Percentiles rank a stretch among this genome's conserved stretches.
phyloP scores from a whole-genome alignment of 1,140 invertebrate genomes.

The Asbolus verrucosus region DNA sequence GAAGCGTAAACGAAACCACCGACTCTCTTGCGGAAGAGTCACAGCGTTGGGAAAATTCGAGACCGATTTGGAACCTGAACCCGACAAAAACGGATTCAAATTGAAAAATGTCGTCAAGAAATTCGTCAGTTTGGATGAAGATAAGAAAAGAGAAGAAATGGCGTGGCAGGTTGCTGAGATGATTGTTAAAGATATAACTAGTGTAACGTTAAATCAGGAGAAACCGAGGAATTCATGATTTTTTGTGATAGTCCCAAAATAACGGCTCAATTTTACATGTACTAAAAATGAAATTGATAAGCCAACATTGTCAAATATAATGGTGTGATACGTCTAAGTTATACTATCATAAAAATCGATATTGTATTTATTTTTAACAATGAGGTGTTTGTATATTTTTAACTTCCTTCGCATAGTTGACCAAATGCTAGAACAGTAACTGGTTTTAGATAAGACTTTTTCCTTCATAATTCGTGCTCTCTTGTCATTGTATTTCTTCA shows the following conservation, averaged over 20 bases:
- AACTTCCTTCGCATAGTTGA: too few species aligned
- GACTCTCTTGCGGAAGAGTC: conserved; percentile 85
- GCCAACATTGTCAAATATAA: too few species aligned
- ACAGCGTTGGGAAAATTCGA: conserved; percentile 89
- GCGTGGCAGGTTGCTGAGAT: conserved; percentile 95
- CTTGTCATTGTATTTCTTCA: too few species aligned
- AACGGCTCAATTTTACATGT: too few species aligned
- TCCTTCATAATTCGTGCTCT: too few species aligned
- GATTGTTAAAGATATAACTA: conserved; percentile 93
- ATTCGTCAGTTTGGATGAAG: conserved; percentile 83
- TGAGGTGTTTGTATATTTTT: too few species aligned
- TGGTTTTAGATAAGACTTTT: too few species aligned
- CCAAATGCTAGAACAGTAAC: too few species aligned
- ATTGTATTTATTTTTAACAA: too few species aligned
- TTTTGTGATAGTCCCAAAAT: conserved; percentile 18
- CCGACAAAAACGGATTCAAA: conserved; percentile 74
- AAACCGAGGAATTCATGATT: conserved; percentile 17
- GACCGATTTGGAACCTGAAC: conserved; percentile 89
- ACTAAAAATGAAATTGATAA: neutral
- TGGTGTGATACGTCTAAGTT: too few species aligned
- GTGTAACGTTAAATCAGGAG: conserved; percentile 76
- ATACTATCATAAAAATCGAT: too few species aligned
- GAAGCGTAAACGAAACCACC: conserved; percentile 75
- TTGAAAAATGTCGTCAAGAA: conserved; percentile 79
- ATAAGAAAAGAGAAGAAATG: conserved; percentile 92